phyloP scores from a whole-genome alignment of 2,113 vertebrate genomes.

The Chamaea fasciata region DNA sequence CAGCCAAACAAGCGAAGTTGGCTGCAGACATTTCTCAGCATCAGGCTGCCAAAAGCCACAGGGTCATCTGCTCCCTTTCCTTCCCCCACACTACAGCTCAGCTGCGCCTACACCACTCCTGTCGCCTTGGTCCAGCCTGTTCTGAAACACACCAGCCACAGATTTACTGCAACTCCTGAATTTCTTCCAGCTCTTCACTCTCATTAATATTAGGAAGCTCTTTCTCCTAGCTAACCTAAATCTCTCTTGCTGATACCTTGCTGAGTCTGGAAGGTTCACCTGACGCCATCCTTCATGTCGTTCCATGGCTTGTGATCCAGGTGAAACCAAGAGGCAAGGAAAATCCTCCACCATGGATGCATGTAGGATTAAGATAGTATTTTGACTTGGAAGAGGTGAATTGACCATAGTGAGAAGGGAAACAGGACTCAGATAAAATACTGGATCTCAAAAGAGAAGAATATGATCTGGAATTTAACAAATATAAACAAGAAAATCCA shows the following conservation, averaged over 20 bases:
- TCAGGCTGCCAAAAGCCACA: constrained; percentile 11
- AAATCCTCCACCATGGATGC: not conserved
- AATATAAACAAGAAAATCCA: not conserved
- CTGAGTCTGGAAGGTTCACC: not conserved
- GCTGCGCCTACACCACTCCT: not conserved
- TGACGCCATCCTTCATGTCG: not conserved
- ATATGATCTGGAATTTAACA: not conserved
- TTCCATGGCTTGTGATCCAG: not conserved
- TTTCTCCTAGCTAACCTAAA: not conserved
- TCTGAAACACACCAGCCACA: not conserved
- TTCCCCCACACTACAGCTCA: not conserved
- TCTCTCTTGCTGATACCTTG: not conserved
- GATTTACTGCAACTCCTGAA: not conserved
- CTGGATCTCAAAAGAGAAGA: not conserved
- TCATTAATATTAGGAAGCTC: not conserved
- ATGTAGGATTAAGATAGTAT: not conserved
- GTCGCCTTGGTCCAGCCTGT: not conserved
- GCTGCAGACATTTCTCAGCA: not conserved
- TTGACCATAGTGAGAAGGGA: not conserved
- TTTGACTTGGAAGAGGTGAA: not conserved
- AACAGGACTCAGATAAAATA: not conserved
- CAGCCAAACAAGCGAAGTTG: not conserved
- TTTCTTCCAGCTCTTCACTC: not conserved
- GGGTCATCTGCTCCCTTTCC: not conserved
- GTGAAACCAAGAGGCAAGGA: not conserved